Percentiles rank a stretch among this genome's conserved stretches.
phyloP scores from a whole-genome alignment of 2,113 vertebrate genomes.

The Chloebia gouldiae region DNA sequence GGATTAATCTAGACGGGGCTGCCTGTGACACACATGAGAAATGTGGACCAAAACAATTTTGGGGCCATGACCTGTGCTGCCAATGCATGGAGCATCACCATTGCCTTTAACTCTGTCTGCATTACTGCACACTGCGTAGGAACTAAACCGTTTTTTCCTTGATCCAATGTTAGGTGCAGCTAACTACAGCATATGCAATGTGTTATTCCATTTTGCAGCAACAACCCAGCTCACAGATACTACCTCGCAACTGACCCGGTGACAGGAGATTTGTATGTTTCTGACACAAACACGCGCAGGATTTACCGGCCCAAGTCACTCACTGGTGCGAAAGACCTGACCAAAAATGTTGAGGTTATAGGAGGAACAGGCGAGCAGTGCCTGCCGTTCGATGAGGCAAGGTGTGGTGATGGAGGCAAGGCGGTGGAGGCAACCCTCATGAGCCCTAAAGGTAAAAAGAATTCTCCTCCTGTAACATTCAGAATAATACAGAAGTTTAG shows the following conservation, averaged over 20 bases:
- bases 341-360: constrained; percentile 88
- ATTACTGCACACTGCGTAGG: neutral
- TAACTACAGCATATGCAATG: neutral
- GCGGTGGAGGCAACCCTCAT: constrained; percentile 93
- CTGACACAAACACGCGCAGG: constrained; percentile 93
- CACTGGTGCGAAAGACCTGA: constrained; percentile 84
- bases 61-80: neutral
- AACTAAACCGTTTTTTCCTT: neutral
- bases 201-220: constrained; percentile 76
- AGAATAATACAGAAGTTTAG: neutral
- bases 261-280: constrained; percentile 91
- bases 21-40: neutral
- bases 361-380: constrained; percentile 96
- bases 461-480: neutral
- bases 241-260: constrained; percentile 94
- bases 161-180: neutral
- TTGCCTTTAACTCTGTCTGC: neutral
- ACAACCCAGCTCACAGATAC: constrained; percentile 96
- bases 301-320: constrained; percentile 89
- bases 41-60: neutral
- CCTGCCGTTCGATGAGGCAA: constrained; percentile 93
- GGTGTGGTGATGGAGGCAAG: constrained; percentile 95
- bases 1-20: neutral
- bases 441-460: constrained; percentile 91
- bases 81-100: neutral